phyloP scores from a whole-genome alignment of 2,888 invertebrate species.

The Cordilura impudica region DNA sequence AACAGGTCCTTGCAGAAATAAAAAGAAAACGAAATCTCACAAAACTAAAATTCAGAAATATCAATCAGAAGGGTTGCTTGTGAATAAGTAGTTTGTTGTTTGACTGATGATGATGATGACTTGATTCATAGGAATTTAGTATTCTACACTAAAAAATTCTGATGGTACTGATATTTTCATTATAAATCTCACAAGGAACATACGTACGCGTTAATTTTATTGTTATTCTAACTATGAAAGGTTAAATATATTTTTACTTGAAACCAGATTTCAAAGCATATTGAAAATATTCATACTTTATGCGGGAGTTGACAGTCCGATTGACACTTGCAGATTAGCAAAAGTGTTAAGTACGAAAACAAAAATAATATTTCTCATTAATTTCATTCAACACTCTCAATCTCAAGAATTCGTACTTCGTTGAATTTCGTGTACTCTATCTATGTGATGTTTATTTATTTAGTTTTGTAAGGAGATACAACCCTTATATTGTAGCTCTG shows the following conservation, averaged over 20 bases:
- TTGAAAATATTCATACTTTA: conserved; percentile 30
- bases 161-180: conserved; percentile 1
- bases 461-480: not conserved
- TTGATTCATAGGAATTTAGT: conserved; percentile 59
- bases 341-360: conserved; percentile 69
- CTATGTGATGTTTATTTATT: conserved; percentile 13
- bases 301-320: conserved; percentile 68
- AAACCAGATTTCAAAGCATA: conserved; percentile 13
- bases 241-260: not conserved
- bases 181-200: conserved; percentile 51
- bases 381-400: conserved; percentile 69
- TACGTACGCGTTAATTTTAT: conserved; percentile 58
- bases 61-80: conserved; percentile 54
- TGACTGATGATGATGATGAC: conserved; percentile 28
- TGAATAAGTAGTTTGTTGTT: conserved; percentile 6
- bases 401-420: conserved; percentile 39
- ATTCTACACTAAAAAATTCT: conserved; percentile 38
- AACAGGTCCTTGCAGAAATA: conserved; percentile 46
- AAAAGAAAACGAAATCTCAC: not conserved
- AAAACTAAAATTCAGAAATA: conserved; percentile 33
- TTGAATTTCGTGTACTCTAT: conserved; percentile 6
- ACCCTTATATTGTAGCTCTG: conserved; percentile 37
- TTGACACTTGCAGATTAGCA: conserved; percentile 76
- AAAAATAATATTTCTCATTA: conserved; percentile 71
- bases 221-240: conserved; percentile 11